Conservation (phyloP, 1,140 invertebrate genomes). For the Cryptotermes secundus region DNA sequence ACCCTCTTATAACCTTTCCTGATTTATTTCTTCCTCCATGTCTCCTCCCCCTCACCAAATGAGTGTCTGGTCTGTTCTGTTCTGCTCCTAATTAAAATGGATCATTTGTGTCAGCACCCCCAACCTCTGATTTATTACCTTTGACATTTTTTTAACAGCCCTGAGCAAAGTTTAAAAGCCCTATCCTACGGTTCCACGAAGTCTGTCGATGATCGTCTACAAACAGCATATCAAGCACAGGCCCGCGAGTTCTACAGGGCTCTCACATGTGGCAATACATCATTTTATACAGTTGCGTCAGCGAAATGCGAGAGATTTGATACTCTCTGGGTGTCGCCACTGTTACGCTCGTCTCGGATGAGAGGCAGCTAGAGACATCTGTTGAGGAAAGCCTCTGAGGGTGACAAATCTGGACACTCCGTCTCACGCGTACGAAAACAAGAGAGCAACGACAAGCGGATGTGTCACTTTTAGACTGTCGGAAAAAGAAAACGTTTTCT, state of each 20-base stretch:
- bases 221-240: too few relatives aligned
- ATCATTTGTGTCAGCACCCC: constrained; percentile 3
- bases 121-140: neutral
- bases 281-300: too few relatives aligned
- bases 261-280: too few relatives aligned
- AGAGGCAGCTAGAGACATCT: neutral
- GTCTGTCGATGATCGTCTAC: neutral
- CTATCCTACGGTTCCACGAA: neutral
- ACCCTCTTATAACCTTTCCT: neutral
- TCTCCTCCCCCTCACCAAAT: neutral
- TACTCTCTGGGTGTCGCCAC: neutral
- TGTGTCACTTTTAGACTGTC: neutral
- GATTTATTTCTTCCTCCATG: neutral
- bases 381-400: neutral
- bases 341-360: neutral
- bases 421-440: neutral
- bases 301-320: too few relatives aligned
- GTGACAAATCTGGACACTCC: neutral
- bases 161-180: neutral
- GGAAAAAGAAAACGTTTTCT: neutral
- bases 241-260: too few relatives aligned
- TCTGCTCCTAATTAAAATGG: neutral
- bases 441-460: neutral
- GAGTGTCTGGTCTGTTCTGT: neutral
- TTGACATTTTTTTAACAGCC: neutral